Base-by-base conservation (phyloP, 2,113 vertebrate genomes). In the Alligator mississippiensis region DNA sequence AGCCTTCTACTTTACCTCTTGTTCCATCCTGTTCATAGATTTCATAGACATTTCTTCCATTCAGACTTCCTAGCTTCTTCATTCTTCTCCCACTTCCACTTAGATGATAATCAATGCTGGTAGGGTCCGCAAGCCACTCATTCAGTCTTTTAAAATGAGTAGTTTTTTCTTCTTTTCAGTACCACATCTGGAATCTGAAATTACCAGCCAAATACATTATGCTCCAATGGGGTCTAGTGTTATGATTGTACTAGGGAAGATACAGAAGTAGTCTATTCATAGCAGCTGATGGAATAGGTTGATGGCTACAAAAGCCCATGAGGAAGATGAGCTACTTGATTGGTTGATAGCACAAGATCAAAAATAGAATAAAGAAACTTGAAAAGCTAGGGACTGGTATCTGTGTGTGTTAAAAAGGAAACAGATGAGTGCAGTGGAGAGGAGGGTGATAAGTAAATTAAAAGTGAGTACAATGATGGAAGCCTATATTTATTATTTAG, bases 321-420 rank as follows among this genome's bases (percentile, higher is more conserved):
- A 47, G 47, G 47, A 47, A 47, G 47, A 47, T 7, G 47, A 47
- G 47, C 47, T 9, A 47, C 7, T 47, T 47, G 47, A 47, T 47
- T 47, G 47, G 47, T 47, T 47, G 47, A 47, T 47, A 3, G 21
- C 13, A 47, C 17, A 22, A 21, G 14, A 80, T 61, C 79, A 93
- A n/a, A 21, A 57, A 85, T 38, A 76, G 15, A 30, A 64, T 22
- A 5, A 22, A 15, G 13, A 30, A 77, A 2, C 72, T 68, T 61
- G 38, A 70, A 84, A 88, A 78, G 2, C 38, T 21, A 1, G 21
- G 9, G 15, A 92, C 62, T 1, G 2, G 47, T 17, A 25, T 59
- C 75, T 78, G 38, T 9, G 19, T 0, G 0, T 70, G 34, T 11
- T 1, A 0, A 1, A 11, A 76, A 18, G 47, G 3, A 58, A 34